Base-by-base conservation (phyloP, 2,888 invertebrate species). In the Choristoneura rosaceana region DNA sequence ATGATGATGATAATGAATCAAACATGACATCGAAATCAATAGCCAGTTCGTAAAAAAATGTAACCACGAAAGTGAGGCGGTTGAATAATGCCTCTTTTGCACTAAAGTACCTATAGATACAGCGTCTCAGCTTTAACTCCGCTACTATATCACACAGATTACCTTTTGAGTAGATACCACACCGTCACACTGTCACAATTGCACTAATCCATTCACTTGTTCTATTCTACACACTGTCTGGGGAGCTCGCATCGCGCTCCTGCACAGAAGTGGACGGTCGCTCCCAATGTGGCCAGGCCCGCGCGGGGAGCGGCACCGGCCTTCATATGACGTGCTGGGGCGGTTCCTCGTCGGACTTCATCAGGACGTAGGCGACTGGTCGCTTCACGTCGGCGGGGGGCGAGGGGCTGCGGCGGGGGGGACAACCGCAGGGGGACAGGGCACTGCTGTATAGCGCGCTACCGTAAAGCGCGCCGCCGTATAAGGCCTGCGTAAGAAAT, bases 291-390 rank as follows among this genome's bases (percentile, higher is more conserved):
- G 90, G 89, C 88, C 91, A 90, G n/a, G 89, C 89, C 82, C 96
- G 92, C 85, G 96, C 96, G 84, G 96, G 96, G 94, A 97, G 97
- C 96, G 97, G 96, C 86, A 97, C 96, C 93, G 97, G 97, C 95
- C 96, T 97, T 97, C 97, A 97, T 95, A 97, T 97, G 90, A 97
- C 96, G 87, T 97, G 97, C 74, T 95, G 94, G 2, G 94, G 94
- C 0, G 93, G 93, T 77, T 95, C 95, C 80, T 94, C 94, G 80
- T 95, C 94, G 59, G 95, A 95, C 89, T 96, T 96, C 95, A 95
- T 95, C 76, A 96, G 94, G 71, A 96, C 95, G 86, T 95, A 96
- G 47, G 96, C 95, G 5, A 96, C 92, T 9, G 95, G 95, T 52
- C 96, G 94, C 77, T 93, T 93, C 63, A 93, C 88, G 79, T 93